Evolutionary conservation across 2,888 invertebrate genomes (phyloP).

Genomic region (Caenorhabditis sp.): DNA sequence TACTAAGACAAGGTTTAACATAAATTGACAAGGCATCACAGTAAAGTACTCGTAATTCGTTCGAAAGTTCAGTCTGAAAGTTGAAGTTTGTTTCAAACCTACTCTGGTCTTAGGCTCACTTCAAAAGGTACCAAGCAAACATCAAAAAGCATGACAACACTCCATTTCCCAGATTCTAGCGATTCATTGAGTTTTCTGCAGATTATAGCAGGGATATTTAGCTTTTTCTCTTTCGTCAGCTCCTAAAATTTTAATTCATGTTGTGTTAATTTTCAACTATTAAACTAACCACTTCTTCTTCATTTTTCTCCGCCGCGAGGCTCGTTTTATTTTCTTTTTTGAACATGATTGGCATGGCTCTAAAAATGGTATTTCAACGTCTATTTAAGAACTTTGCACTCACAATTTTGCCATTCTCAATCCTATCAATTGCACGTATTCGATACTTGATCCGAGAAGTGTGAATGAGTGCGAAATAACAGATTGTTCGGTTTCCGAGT

Average conservation of each 20-base stretch:
- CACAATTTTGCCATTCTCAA: slow-evolving; percentile 26
- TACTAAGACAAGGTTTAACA: slow-evolving; percentile 1
- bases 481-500: slow-evolving; percentile 16
- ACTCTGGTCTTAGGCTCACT: no score
- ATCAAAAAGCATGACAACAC: slow-evolving; percentile 6
- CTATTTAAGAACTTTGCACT: neutral
- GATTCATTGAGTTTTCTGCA: neutral
- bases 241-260: no score
- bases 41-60: slow-evolving; percentile 6
- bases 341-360: slow-evolving; percentile 32
- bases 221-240: slow-evolving; percentile 11
- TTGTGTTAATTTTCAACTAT: neutral
- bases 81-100: no score
- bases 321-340: slow-evolving; percentile 17
- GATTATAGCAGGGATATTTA: slow-evolving; percentile 14
- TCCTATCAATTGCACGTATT: slow-evolving; percentile 31
- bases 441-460: slow-evolving; percentile 8
- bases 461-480: slow-evolving; percentile 23
- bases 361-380: neutral
- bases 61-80: neutral
- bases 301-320: neutral
- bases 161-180: neutral
- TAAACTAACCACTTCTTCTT: neutral
- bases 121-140: slow-evolving; percentile 1
- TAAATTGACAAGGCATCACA: slow-evolving; percentile 2